These are phyloP conservation scores for Centropus unirufus DNA, from an alignment of 2,113 vertebrate species.

Conservation along the genomic window DNA sequence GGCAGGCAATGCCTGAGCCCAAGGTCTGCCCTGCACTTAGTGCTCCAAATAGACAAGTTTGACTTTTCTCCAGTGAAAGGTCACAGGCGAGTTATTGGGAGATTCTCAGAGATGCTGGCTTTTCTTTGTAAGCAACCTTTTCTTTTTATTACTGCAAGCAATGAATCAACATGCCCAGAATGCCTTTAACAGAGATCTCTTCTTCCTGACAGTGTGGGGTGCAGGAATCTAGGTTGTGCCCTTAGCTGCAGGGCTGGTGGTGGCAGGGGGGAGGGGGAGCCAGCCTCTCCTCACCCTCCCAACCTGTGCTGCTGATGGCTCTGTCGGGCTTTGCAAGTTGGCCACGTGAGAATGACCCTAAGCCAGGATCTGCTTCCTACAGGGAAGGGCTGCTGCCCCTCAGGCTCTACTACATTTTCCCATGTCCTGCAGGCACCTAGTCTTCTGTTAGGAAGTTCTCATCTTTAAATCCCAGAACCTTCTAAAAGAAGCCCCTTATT, in stretches of 20 bases:
- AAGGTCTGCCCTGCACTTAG: not conserved
- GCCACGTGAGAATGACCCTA: not conserved
- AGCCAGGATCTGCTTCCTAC: not conserved
- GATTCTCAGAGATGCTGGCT: not conserved
- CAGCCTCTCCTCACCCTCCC: fast-evolving
- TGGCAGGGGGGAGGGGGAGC: not conserved
- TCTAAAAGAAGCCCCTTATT: not conserved
- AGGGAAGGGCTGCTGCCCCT: no score
- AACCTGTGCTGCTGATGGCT: fast-evolving
- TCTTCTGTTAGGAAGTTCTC: not conserved
- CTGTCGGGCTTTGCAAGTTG: not conserved
- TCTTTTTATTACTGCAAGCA: not conserved
- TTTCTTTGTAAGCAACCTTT: not conserved
- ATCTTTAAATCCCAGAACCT: not conserved
- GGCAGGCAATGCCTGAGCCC: not conserved
- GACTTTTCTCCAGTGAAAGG: not conserved
- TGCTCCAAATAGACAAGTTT: not conserved
- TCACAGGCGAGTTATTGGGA: not conserved
- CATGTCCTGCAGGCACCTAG: not conserved
- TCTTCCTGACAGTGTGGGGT: not conserved
- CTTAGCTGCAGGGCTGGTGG: not conserved
- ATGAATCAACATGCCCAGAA: not conserved
- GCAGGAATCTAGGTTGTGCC: fast-evolving
- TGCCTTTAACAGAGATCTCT: not conserved
- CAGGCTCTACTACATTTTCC: not conserved